Conservation (phyloP, 1,140 invertebrate species). For the Globodera rostochiensis region DNA sequence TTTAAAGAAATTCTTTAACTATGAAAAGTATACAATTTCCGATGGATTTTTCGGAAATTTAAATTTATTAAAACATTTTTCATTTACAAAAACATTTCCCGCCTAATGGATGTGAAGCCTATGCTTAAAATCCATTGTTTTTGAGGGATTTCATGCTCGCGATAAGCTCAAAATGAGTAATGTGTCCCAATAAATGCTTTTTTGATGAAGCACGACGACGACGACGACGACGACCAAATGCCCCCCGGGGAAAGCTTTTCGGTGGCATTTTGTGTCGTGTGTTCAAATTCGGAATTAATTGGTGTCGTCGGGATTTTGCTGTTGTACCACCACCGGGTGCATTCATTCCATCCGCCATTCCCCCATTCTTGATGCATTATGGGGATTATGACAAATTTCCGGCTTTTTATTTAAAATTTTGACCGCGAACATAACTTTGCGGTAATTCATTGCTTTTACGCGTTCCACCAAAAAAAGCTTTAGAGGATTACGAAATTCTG, state of each 20-base stretch:
- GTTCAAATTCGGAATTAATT: not conserved
- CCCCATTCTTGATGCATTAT: not conserved
- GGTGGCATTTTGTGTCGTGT: not conserved
- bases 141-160: not conserved
- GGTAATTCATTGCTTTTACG: too few relatives aligned
- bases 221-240: not conserved
- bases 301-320: not conserved
- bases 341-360: too few relatives aligned
- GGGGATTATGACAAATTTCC: not conserved
- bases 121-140: not conserved
- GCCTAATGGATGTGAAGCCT: too few relatives aligned
- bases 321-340: too few relatives aligned
- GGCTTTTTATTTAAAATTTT: not conserved
- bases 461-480: too few relatives aligned
- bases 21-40: too few relatives aligned
- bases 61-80: too few relatives aligned
- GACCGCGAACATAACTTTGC: not conserved
- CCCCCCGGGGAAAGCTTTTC: not conserved
- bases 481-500: too few relatives aligned
- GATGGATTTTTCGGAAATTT: too few relatives aligned
- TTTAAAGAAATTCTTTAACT: not conserved
- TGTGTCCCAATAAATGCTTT: not conserved
- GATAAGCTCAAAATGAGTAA: not conserved
- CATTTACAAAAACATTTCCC: too few relatives aligned
- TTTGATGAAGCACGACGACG: not conserved